A percentile compares a stretch with the other conserved stretches of the same genome.
Conservation (phyloP, 2,113 vertebrate genomes). For the Cryptotis parvus region DNA sequence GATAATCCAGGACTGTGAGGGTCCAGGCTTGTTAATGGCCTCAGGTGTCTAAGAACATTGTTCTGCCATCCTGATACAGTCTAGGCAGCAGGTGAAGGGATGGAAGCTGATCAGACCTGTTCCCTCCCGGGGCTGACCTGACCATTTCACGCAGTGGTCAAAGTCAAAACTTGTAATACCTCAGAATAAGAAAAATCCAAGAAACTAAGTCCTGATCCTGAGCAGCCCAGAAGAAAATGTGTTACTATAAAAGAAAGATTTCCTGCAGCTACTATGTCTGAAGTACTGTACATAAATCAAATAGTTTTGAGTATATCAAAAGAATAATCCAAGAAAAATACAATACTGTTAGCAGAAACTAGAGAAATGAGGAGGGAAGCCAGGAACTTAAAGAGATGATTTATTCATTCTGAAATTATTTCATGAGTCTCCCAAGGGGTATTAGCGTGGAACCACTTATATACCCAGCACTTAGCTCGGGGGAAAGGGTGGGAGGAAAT, state of each 20-base stretch:
- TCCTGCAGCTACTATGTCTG: no score
- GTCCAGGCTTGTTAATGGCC: background rate
- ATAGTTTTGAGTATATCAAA: background rate
- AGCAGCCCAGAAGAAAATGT: background rate
- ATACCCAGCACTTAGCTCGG: no score
- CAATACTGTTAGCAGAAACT: background rate
- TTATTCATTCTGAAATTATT: background rate
- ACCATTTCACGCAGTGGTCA: background rate
- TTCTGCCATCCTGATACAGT: background rate
- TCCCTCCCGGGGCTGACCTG: background rate
- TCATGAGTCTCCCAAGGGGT: background rate
- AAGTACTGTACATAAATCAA: background rate
- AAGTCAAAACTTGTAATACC: background rate
- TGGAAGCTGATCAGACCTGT: background rate
- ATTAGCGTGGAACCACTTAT: background rate
- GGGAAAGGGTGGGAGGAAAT: background rate
- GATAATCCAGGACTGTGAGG: rapidly evolving
- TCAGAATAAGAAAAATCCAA: background rate
- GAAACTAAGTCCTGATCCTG: background rate
- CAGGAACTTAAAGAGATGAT: background rate
- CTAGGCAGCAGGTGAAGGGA: background rate
- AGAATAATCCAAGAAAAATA: background rate
- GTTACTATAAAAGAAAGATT: background rate
- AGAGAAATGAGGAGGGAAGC: background rate
- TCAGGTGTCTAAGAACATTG: rapidly evolving